Evolutionary conservation across 2,797 vertebrate species (phyloP), one percentile per base, ranked within the genome.

Genomic region (Sternarchorhynchus goeldii): DNA sequence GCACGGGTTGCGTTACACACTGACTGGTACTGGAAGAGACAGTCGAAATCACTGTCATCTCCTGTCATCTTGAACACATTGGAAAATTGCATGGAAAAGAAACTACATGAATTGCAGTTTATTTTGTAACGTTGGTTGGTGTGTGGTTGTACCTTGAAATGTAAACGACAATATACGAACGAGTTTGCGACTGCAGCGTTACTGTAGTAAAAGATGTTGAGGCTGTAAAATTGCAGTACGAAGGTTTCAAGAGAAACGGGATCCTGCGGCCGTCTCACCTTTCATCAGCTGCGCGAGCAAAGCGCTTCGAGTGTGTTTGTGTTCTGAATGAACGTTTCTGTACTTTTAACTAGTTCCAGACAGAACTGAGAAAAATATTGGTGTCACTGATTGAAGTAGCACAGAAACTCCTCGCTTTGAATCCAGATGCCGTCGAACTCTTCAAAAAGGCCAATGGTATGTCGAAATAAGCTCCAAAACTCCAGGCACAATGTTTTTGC

Each of bases 301-400:
- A 25, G 25, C 25, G 25, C 55, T 6, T 60, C 71, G 14, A 31
- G 10, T 20, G 3, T 20, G 12, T 66, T 1, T 60, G 7, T 34
- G 0, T 53, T 50, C 14, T 50, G 10, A 50, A 50, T 12, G 10
- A 50, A 50, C 14, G 14, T 39, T 65, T 68, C 29, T 20, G 18
- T 68, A 21, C 3, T 55, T 60, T 63, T 18, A 65, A 84, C 25
- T 88, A 99, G 98, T 99, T 99, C 92, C 97, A 99, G 92, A 99
- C 97, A 0, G 98, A 99, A 85, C 96, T 99, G 70, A 92, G 97
- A 86, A 99, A 96, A 84, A 99, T 99, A 88, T 88, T 99, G 63
- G 96, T 99, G 62, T 99, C 98, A 14, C 96, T 99, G 70, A 98
- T 99, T 60, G 96, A 99, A 90, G 98, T 99, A n/a, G 97, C 97